phyloP scores from a whole-genome alignment of 2,888 invertebrate genomes.

The Archips crataeganus region DNA sequence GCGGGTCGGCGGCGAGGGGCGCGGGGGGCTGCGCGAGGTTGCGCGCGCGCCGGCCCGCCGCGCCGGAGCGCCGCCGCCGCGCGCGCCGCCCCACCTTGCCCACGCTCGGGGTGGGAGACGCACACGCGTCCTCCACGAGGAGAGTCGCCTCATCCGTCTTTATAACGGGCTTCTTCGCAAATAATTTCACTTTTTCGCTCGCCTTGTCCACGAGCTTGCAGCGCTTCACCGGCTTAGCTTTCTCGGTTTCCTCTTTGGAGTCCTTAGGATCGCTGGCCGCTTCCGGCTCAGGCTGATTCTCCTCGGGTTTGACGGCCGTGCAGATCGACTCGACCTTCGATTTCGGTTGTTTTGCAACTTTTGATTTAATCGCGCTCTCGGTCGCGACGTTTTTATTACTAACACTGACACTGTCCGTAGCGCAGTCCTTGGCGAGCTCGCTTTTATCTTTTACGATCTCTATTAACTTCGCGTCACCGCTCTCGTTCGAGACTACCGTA shows the following conservation, averaged over 20 bases:
- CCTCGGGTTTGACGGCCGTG: conserved; percentile 44
- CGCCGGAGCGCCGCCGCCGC: conserved; percentile 50
- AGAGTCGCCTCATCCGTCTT: conserved; percentile 74
- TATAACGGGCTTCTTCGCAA: conserved; percentile 76
- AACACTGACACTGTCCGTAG: conserved; percentile 29
- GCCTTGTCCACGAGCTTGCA: conserved; percentile 61
- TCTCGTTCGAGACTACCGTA: conserved; percentile 48
- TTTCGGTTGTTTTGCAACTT: conserved; percentile 31
- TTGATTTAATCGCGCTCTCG: conserved; percentile 37
- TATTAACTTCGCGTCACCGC: conserved; percentile 35
- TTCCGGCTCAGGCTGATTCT: conserved; percentile 46
- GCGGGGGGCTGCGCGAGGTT: conserved; percentile 45
- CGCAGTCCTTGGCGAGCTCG: conserved; percentile 49
- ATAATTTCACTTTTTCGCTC: conserved; percentile 68
- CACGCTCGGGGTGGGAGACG: conserved; percentile 55
- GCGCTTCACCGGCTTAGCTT: conserved; percentile 54
- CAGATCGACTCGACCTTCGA: conserved; percentile 29
- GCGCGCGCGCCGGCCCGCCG: conserved; percentile 47
- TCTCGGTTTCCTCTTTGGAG: conserved; percentile 47
- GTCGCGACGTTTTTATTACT: conserved; percentile 34
- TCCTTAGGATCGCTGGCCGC: conserved; percentile 46
- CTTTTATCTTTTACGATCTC: conserved; percentile 47
- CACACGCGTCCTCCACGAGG: conserved; percentile 72
- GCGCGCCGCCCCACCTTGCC: conserved; percentile 48
- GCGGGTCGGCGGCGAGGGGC: conserved; percentile 51